These are phyloP conservation scores for Hippocampus abdominalis DNA, from an alignment of 2,113 vertebrate species.

Conservation along the genomic window DNA sequence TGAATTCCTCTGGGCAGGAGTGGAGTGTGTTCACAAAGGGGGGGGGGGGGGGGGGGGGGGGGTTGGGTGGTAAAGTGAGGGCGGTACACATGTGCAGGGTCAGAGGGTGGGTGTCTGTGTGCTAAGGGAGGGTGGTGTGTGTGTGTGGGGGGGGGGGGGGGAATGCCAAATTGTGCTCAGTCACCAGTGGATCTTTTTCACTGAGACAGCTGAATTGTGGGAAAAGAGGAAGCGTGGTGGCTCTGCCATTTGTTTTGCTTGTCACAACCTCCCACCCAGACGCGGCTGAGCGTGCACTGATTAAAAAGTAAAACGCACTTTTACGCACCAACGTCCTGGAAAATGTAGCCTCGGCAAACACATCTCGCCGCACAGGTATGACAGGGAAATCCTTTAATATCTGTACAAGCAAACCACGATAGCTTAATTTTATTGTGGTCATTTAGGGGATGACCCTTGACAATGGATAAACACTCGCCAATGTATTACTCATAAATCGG, in stretches of 20 bases:
- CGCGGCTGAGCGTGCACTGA: slow-evolving; percentile 31
- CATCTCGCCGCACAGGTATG: slow-evolving; percentile 19
- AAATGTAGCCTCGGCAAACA: slow-evolving; percentile 12
- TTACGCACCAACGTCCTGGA: not conserved
- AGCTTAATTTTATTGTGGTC: slow-evolving; percentile 10
- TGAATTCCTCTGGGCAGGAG: slow-evolving; percentile 76
- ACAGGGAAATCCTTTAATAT: slow-evolving; percentile 11
- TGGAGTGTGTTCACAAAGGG: slow-evolving; percentile 75
- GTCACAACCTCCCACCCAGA: slow-evolving; percentile 25
- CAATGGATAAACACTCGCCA: slow-evolving; percentile 34
- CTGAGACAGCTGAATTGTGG: slow-evolving; percentile 63
- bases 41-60: not conserved
- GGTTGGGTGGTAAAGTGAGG: slow-evolving; percentile 23
- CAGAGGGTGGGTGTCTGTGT: slow-evolving; percentile 60
- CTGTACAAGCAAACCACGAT: slow-evolving; percentile 1
- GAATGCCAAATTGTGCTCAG: slow-evolving; percentile 58
- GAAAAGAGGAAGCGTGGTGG: slow-evolving; percentile 46
- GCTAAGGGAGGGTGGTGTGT: slow-evolving; percentile 36
- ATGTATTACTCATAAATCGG: not conserved
- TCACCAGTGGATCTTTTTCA: slow-evolving; percentile 56
- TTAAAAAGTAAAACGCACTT: slow-evolving; percentile 24
- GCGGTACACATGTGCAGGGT: slow-evolving; percentile 40
- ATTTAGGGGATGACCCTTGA: slow-evolving; percentile 24
- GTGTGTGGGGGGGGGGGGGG: slow-evolving; percentile 23
- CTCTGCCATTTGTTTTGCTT: slow-evolving; percentile 63